A percentile compares a stretch with the other conserved stretches of the same genome.
These are phyloP conservation scores for Acipenser ruthenus DNA, from an alignment of 2,797 vertebrate species.

Conservation along the genomic window DNA sequence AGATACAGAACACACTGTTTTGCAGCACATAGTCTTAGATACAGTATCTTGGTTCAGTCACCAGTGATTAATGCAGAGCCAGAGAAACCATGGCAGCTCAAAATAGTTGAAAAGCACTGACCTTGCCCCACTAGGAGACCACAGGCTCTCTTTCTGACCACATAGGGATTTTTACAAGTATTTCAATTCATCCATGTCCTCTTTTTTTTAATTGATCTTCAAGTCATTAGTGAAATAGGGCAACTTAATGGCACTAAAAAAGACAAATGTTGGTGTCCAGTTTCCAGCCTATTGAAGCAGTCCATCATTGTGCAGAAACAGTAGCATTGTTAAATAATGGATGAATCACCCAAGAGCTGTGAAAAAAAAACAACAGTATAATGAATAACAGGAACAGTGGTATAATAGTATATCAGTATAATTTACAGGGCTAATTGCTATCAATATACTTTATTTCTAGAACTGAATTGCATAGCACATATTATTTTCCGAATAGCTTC, in stretches of 20 bases:
- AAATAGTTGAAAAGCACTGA: slow-evolving; percentile 8
- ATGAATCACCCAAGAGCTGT: neutral
- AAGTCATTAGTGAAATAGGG: slow-evolving; percentile 17
- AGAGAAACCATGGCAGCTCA: neutral
- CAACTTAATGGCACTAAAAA: slow-evolving; percentile 17
- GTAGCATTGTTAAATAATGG: slow-evolving; percentile 9
- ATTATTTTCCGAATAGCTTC: neutral
- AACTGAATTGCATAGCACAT: neutral
- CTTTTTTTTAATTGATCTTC: slow-evolving; percentile 11
- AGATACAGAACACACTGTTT: too few relatives aligned
- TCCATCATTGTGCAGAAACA: slow-evolving; percentile 9
- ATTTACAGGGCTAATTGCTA: slow-evolving; percentile 11
- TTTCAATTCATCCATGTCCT: neutral
- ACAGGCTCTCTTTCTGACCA: slow-evolving; percentile 14
- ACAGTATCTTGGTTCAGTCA: too few relatives aligned
- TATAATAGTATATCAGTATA: slow-evolving; percentile 1
- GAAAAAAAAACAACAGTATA: slow-evolving; percentile 9
- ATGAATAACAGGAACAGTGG: neutral
- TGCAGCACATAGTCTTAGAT: too few relatives aligned
- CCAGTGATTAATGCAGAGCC: too few relatives aligned
- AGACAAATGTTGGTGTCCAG: slow-evolving; percentile 12
- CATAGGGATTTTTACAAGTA: slow-evolving; percentile 7
- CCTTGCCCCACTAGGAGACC: slow-evolving; percentile 9
- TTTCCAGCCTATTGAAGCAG: slow-evolving; percentile 8
- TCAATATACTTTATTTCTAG: neutral